Percentiles rank a stretch among this genome's conserved stretches.
Conservation (phyloP, 2,888 invertebrate species). For the Malthinus flaveolus region DNA sequence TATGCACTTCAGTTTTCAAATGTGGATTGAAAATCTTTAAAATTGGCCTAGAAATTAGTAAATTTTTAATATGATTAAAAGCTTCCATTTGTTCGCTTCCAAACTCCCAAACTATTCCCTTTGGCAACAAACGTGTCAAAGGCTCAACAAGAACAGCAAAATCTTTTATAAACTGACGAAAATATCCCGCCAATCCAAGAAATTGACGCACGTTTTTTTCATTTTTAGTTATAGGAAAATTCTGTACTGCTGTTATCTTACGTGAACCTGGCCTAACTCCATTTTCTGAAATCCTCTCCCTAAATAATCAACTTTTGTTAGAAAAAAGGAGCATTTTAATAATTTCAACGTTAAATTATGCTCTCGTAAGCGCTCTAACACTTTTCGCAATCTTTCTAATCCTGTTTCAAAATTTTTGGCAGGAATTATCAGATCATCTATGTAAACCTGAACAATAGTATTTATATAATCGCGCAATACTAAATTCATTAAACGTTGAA, state of each 20-base stretch:
- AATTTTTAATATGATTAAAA: background rate
- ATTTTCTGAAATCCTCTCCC: conserved; percentile 24
- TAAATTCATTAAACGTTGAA: conserved; percentile 2
- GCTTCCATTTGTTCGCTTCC: conserved; percentile 1
- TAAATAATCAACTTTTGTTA: conserved; percentile 27
- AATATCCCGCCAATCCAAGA: conserved; percentile 4
- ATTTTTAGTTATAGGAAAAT: conserved; percentile 9
- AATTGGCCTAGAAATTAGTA: conserved; percentile 10
- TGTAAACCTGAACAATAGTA: conserved; percentile 5
- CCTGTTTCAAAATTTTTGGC: conserved; percentile 23
- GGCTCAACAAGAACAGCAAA: conserved; percentile 4
- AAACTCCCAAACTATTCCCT: conserved; percentile 1
- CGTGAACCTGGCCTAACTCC: conserved; percentile 13
- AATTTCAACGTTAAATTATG: conserved; percentile 25
- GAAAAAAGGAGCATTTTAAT: conserved; percentile 30
- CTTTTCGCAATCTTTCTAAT: conserved; percentile 23
- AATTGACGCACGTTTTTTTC: conserved; percentile 18
- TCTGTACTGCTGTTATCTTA: conserved; percentile 11
- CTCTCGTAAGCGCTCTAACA: conserved; percentile 18
- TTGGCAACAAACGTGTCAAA: conserved; percentile 2
- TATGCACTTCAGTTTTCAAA: conserved; percentile 14
- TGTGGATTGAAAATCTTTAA: conserved; percentile 11
- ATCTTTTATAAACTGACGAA: conserved; percentile 10
- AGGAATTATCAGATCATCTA: conserved; percentile 34
- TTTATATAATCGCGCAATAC: conserved; percentile 3